Evolutionary conservation across 1,140 invertebrate species (phyloP).

Genomic region (Pararge aegeria): DNA sequence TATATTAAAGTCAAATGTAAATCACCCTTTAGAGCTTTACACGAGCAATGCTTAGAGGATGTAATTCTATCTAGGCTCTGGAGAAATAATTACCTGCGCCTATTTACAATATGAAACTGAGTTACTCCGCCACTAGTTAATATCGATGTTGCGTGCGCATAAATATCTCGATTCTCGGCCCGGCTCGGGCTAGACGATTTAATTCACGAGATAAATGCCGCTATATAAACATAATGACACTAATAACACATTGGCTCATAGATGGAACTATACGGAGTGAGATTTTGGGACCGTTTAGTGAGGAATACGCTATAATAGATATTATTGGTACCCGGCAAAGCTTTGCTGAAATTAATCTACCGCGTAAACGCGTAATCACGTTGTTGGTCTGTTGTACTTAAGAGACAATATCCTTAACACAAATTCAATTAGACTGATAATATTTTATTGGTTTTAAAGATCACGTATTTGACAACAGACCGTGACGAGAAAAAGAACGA

Average conservation of each 20-base stretch:
- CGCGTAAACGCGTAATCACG: no score
- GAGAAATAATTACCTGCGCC: constrained; percentile 15
- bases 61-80: constrained; percentile 9
- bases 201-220: constrained; percentile 21
- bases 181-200: constrained; percentile 21
- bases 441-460: no score
- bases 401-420: no score
- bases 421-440: no score
- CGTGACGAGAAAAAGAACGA: no score
- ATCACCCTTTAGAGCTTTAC: not conserved
- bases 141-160: constrained; percentile 33
- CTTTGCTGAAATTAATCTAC: no score
- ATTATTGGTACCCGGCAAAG: no score
- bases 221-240: constrained; percentile 23
- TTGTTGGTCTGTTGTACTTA: no score
- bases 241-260: constrained; percentile 20
- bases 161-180: constrained; percentile 21
- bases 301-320: not conserved
- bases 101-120: constrained; percentile 18
- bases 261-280: not conserved
- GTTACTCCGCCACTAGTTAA: constrained; percentile 29
- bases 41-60: constrained; percentile 7
- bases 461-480: no score
- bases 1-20: constrained; percentile 9
- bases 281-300: not conserved